These are phyloP conservation scores for Crocidura indochinensis DNA, from an alignment of 2,797 vertebrate genomes.

Conservation along the genomic window DNA sequence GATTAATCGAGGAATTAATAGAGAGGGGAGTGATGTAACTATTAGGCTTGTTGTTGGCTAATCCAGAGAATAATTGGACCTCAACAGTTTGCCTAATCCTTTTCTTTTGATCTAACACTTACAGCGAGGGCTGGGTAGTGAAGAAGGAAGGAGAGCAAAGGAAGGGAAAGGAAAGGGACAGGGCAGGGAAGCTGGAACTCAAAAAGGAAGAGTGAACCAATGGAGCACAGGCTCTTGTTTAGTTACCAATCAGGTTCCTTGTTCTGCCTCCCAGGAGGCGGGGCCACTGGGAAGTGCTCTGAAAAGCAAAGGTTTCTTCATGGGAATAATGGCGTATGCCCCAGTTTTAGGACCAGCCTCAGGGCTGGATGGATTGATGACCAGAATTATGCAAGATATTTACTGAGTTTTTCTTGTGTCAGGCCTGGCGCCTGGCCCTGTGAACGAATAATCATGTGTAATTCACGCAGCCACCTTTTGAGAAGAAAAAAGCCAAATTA, in stretches of 20 bases:
- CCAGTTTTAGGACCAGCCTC: background rate
- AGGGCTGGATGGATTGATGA: background rate
- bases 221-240: background rate
- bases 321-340: too few relatives aligned
- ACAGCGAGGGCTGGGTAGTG: background rate
- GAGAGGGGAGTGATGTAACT: slow-evolving; percentile 6
- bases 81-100: background rate
- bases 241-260: background rate
- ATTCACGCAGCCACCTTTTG: background rate
- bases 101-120: background rate
- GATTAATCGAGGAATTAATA: slow-evolving; percentile 55
- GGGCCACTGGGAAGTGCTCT: background rate
- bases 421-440: background rate
- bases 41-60: background rate
- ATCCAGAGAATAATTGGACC: background rate
- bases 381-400: background rate
- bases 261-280: background rate
- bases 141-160: background rate
- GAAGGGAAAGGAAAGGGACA: too few relatives aligned
- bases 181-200: background rate
- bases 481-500: slow-evolving; percentile 34
- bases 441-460: background rate
- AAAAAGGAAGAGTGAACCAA: background rate
- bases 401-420: slow-evolving; percentile 24
- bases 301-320: background rate